These are phyloP conservation scores for Pleuronectes platessa DNA, from an alignment of 2,113 vertebrate species.

Conservation along the genomic window DNA sequence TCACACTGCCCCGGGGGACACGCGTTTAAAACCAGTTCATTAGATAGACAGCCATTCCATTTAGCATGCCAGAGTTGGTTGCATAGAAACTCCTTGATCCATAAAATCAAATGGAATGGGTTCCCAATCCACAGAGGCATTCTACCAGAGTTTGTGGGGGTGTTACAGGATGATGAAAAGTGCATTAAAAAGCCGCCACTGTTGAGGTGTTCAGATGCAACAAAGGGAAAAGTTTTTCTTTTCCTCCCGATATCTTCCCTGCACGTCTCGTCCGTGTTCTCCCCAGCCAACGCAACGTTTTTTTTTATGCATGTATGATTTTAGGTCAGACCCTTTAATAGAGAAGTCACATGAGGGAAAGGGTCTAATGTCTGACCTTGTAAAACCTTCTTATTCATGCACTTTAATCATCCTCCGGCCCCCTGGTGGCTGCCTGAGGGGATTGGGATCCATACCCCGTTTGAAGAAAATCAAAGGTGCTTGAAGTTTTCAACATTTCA, in stretches of 20 bases:
- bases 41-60: constrained; percentile 75
- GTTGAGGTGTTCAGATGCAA: constrained; percentile 31
- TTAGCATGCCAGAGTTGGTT: constrained; percentile 68
- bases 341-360: constrained; percentile 18
- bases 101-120: constrained; percentile 77
- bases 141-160: constrained; percentile 62
- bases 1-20: constrained; percentile 70
- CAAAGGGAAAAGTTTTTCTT: constrained; percentile 30
- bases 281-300: background rate
- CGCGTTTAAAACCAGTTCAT: constrained; percentile 75
- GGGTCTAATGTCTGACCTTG: constrained; percentile 30
- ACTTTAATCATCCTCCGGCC: constrained; percentile 35
- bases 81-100: constrained; percentile 75
- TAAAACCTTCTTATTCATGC: constrained; percentile 35
- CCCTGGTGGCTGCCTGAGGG: constrained; percentile 13
- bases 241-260: constrained; percentile 21
- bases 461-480: constrained; percentile 52
- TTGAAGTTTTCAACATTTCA: constrained; percentile 29
- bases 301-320: constrained; percentile 13
- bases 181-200: constrained; percentile 29
- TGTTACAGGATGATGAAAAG: constrained; percentile 60
- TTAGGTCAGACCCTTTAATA: constrained; percentile 7
- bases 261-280: constrained; percentile 20
- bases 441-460: constrained; percentile 39
- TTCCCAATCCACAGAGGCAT: constrained; percentile 71